Evolutionary conservation across 2,797 vertebrate genomes (phyloP).

Genomic region (Halcyon smyrnensis): DNA sequence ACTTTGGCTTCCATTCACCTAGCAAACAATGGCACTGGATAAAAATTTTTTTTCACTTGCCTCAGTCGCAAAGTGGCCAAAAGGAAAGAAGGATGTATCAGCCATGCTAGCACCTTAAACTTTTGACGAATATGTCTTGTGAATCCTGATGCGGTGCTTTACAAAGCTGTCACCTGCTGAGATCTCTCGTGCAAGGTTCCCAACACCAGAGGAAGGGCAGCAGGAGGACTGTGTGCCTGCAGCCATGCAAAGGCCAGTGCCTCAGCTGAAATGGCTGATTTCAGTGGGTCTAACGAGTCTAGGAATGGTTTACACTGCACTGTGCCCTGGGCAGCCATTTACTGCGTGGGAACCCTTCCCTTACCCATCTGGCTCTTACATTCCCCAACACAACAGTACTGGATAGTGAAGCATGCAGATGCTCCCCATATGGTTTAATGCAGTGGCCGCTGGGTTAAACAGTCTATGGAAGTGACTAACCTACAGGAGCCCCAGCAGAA

Average conservation of each 20-base stretch:
- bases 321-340: background rate
- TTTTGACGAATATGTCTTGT: background rate
- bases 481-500: background rate
- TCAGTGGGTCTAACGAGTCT: rapidly evolving
- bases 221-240: rapidly evolving
- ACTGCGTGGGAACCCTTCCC: background rate
- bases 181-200: background rate
- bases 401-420: background rate
- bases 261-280: background rate
- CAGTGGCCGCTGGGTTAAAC: background rate
- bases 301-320: background rate
- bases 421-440: background rate
- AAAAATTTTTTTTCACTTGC: background rate
- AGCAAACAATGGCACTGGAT: background rate
- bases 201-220: background rate
- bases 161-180: background rate
- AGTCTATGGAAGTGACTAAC: background rate
- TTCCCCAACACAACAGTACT: background rate
- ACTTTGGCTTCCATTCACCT: slow-evolving; percentile 30
- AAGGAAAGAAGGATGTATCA: background rate
- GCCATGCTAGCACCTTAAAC: background rate
- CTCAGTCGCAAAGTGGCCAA: background rate
- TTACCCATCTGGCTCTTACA: background rate
- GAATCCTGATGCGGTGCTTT: background rate
- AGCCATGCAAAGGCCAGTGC: background rate